Evolutionary conservation across 2,113 vertebrate species (phyloP).

Genomic region (Jacana jacana): DNA sequence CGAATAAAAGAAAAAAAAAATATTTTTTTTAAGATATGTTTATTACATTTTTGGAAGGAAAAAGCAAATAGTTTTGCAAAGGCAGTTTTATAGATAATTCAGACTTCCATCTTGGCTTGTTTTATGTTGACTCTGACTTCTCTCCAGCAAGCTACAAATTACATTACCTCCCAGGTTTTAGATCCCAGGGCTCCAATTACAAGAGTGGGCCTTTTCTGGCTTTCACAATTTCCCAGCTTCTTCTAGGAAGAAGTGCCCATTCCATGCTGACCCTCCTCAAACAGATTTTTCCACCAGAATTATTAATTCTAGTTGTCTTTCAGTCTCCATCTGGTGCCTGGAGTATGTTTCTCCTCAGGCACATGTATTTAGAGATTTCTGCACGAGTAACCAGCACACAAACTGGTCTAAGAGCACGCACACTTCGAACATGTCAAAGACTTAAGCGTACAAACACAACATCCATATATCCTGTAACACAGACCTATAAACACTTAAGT

Average conservation of each 20-base stretch:
- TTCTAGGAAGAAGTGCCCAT: neutral
- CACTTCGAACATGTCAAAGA: fast-evolving
- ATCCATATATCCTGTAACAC: neutral
- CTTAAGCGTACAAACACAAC: neutral
- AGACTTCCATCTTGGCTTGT: neutral
- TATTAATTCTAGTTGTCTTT: neutral
- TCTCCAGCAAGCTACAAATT: constrained; percentile 34
- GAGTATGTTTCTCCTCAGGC: neutral
- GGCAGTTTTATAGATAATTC: constrained; percentile 31
- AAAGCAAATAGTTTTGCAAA: neutral
- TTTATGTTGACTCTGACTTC: neutral
- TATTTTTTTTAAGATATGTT: neutral
- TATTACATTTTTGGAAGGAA: constrained; percentile 20
- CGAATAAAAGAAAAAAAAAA: constrained; percentile 12
- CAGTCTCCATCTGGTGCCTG: neutral
- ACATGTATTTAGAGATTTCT: neutral
- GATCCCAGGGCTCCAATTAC: constrained; percentile 17
- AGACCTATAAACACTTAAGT: neutral
- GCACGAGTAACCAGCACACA: neutral
- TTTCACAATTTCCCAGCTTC: neutral
- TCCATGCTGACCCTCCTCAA: neutral
- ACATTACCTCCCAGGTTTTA: constrained; percentile 9
- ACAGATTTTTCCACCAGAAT: neutral
- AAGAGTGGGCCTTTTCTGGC: neutral
- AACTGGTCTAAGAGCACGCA: fast-evolving